These are phyloP conservation scores for Psittacula cyanocephala DNA, from an alignment of 2,113 vertebrate genomes.

Conservation along the genomic window DNA sequence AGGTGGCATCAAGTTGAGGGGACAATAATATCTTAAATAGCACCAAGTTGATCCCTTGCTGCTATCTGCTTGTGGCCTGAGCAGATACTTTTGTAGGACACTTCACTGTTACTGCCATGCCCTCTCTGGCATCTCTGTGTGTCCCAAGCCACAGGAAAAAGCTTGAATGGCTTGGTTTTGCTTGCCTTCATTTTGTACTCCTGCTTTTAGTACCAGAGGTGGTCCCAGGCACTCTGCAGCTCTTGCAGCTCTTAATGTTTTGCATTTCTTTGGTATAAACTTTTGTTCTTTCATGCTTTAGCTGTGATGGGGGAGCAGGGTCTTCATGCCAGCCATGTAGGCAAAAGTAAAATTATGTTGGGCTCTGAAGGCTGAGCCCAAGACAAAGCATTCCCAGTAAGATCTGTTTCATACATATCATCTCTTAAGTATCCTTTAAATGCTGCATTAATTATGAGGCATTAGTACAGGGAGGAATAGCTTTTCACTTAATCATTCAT, in stretches of 20 bases:
- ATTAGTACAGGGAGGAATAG: constrained; percentile 1
- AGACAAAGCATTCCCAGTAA: not conserved
- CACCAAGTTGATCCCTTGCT: not conserved
- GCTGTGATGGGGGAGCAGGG: not conserved
- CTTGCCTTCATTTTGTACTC: not conserved
- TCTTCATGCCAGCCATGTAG: not conserved
- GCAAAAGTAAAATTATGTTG: not conserved
- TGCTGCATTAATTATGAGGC: constrained; percentile 20
- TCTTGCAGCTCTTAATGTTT: not conserved
- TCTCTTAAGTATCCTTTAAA: constrained; percentile 19
- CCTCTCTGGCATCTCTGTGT: not conserved
- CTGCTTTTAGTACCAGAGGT: not conserved
- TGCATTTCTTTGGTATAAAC: not conserved
- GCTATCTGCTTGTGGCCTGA: not conserved
- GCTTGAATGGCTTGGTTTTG: not conserved
- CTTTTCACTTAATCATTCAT: constrained; percentile 54
- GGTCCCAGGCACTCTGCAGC: not conserved
- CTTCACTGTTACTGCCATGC: not conserved
- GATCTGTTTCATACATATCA: not conserved
- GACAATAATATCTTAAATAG: not conserved
- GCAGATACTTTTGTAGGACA: not conserved
- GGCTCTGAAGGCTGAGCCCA: not conserved
- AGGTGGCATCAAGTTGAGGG: not conserved
- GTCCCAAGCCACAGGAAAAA: not conserved
- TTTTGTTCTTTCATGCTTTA: not conserved